Percentiles rank a stretch among this genome's conserved stretches.
Conservation (phyloP, 2,797 vertebrate species). For the Lepilemur septentrionalis region DNA sequence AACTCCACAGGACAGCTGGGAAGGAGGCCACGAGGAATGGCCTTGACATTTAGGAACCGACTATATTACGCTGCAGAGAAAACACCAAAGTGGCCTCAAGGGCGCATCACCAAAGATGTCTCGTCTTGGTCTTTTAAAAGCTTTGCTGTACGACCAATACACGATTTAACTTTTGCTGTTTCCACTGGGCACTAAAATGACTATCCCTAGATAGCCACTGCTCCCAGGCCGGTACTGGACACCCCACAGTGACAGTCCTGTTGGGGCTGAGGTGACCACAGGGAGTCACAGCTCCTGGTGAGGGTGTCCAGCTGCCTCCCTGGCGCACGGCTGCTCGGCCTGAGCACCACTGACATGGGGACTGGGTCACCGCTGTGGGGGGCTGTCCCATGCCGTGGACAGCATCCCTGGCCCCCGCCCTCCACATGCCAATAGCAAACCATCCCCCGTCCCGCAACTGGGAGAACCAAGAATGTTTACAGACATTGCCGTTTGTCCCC, state of each 20-base stretch:
- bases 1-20: background rate
- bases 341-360: background rate
- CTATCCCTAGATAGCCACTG: background rate
- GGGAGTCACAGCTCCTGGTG: background rate
- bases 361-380: no score
- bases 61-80: rapidly evolving
- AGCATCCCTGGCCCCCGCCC: background rate
- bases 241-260: background rate
- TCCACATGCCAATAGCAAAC: background rate
- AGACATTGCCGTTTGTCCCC: background rate
- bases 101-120: background rate
- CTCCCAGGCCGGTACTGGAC: background rate
- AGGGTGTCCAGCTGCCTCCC: no score
- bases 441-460: background rate
- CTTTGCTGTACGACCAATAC: background rate
- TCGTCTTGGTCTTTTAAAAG: background rate
- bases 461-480: background rate
- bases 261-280: background rate
- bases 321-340: background rate
- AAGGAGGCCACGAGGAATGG: background rate
- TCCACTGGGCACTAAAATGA: background rate
- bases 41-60: background rate
- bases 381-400: rapidly evolving
- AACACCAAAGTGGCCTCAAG: background rate
- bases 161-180: background rate